These are phyloP conservation scores for Sarcoramphus papa DNA, from an alignment of 2,797 vertebrate genomes.

Conservation along the genomic window DNA sequence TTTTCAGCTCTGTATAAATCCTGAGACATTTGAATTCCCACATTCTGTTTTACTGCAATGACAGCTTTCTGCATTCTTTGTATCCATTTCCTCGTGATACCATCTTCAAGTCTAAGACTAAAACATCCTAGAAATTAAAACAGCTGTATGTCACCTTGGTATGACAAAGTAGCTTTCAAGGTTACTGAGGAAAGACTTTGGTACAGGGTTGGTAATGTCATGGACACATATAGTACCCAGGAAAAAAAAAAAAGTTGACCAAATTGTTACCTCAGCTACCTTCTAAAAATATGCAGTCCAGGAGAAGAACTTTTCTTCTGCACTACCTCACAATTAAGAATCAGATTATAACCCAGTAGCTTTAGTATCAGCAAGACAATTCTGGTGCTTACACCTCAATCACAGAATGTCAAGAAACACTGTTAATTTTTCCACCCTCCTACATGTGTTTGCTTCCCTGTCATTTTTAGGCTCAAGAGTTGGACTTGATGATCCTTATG, in stretches of 20 bases:
- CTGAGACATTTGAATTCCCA: neutral
- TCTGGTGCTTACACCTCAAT: neutral
- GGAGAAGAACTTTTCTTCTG: neutral
- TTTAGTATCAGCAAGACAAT: neutral
- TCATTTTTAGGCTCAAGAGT: neutral
- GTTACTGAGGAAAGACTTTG: neutral
- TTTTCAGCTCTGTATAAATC: neutral
- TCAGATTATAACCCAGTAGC: neutral
- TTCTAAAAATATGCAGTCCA: neutral
- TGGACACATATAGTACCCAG: neutral
- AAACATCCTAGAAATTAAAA: neutral
- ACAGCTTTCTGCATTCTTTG: neutral
- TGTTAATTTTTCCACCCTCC: neutral
- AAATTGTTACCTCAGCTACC: neutral
- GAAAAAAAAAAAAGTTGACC: no score
- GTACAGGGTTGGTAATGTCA: neutral
- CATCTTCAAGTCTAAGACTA: neutral
- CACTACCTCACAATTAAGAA: neutral
- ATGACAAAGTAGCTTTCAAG: neutral
- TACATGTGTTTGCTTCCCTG: neutral
- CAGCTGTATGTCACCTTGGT: neutral
- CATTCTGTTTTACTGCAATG: neutral
- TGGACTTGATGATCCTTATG: neutral
- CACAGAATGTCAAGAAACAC: neutral
- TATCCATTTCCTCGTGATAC: neutral